Base-by-base conservation (phyloP, 2,797 vertebrate species). In the Pristis pectinata region DNA sequence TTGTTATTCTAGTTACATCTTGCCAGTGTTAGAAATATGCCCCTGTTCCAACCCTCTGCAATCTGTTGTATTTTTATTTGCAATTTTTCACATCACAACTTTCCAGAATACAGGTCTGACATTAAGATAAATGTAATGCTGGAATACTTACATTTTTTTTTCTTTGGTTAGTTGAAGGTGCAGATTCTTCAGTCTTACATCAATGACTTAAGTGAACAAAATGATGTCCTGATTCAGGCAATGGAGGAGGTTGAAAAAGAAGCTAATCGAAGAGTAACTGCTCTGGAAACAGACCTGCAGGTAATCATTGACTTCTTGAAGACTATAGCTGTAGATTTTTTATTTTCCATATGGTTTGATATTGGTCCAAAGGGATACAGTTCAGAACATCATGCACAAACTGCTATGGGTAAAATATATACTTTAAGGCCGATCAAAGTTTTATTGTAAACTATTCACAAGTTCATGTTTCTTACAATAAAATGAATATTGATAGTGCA, bases 111-210 rank as follows among this genome's bases (percentile, higher is more conserved):
- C 15, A 74, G 30, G 24, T 94, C 37, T 49, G 37, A 22, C 41
- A 74, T 49, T 49, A n/a, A n/a, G n/a, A n/a, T n/a, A n/a, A 94
- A 67, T 74, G 34, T 94, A 19, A 53, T n/a, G 19, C 27, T 76
- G 9, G 49, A 87, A 41, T 91, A 13, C 76, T 70, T 56, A 53
- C 70, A 53, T 22, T 94, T 94, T 41, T 30, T 5, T 34, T 61
- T 95, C 91, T 96, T 97, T 97, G 97, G 95, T 9, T 64, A 97
- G 97, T 96, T 96, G 95, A 95, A 96, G 95, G 79, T 67, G 95
- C 96, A 89, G 95, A 95, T 96, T 96, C 95, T 97, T 95, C 96
- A 95, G 74, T 94, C 93, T 79, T 95, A 95, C 87, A 53, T 95
- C 95, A 95, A 59, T 95, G 95, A 95, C 93, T 95, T 96, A 95